A percentile compares a stretch with the other conserved stretches of the same genome.
These are phyloP conservation scores for Dryomyza anilis DNA, from an alignment of 2,888 invertebrate species.

Conservation along the genomic window DNA sequence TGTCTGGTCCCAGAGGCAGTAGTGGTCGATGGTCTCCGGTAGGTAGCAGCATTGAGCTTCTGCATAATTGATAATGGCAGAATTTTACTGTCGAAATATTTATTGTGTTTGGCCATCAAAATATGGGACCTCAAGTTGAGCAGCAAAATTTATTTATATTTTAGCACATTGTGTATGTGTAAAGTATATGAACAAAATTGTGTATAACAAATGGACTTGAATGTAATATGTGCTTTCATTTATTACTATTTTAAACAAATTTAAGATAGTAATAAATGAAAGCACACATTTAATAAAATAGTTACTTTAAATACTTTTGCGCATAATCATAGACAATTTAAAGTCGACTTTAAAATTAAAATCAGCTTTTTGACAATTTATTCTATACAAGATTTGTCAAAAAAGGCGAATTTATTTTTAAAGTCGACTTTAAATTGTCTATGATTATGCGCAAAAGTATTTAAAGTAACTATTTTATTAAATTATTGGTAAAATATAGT, in stretches of 20 bases:
- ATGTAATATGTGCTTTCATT: background rate
- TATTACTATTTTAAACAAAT: background rate
- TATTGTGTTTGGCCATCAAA: constrained; percentile 16
- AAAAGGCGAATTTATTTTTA: too few species aligned
- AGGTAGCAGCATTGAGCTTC: background rate
- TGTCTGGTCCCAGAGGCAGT: too few species aligned
- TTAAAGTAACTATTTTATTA: background rate
- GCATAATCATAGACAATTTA: too few species aligned
- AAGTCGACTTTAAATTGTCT: too few species aligned
- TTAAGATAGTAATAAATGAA: background rate
- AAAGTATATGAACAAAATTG: constrained; percentile 5
- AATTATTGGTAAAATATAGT: background rate
- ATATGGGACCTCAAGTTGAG: background rate
- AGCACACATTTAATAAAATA: background rate
- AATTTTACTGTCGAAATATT: constrained; percentile 16
- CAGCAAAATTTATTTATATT: constrained; percentile 11
- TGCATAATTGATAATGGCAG: constrained; percentile 11
- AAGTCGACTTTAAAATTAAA: too few species aligned
- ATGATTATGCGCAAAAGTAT: too few species aligned
- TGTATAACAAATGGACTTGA: background rate
- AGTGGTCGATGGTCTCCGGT: too few species aligned
- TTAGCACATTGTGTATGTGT: background rate
- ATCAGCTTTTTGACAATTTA: too few species aligned
- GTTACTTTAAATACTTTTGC: background rate
- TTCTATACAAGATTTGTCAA: too few species aligned